These are phyloP conservation scores for Anguilla rostrata DNA, from an alignment of 2,113 vertebrate species.

Conservation along the genomic window DNA sequence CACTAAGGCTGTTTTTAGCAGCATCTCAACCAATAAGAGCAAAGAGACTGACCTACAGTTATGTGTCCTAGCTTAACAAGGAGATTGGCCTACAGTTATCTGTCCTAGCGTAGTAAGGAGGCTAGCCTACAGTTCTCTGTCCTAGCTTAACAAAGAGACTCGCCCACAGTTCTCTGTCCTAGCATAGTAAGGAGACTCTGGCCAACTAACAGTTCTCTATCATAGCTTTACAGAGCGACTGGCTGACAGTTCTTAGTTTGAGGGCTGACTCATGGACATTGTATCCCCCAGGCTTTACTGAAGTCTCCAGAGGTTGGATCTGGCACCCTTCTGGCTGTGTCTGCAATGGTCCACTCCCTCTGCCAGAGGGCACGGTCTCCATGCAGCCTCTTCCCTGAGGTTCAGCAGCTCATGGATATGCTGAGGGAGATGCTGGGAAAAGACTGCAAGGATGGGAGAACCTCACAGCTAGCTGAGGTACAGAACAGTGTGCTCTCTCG, in stretches of 20 bases:
- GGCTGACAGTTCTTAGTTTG: background rate
- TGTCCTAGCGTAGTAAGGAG: no score
- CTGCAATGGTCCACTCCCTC: conserved; percentile 73
- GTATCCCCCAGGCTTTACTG: conserved; percentile 69
- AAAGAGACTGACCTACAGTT: background rate
- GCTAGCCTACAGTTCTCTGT: background rate
- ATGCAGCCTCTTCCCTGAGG: conserved; percentile 66
- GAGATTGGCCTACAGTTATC: no score
- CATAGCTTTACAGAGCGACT: no score
- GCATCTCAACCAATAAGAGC: background rate
- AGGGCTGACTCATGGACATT: conserved; percentile 16
- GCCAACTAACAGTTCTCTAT: no score
- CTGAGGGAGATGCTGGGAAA: conserved; percentile 63
- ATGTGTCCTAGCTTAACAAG: no score
- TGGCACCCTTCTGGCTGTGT: conserved; percentile 70
- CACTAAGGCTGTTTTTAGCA: background rate
- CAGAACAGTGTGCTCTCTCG: background rate
- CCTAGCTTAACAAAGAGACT: no score
- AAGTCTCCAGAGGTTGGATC: conserved; percentile 55
- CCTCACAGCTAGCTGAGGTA: conserved; percentile 55
- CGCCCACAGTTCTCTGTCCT: no score
- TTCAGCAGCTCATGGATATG: conserved; percentile 63
- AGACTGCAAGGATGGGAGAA: conserved; percentile 55
- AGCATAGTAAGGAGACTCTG: no score
- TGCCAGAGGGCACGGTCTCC: conserved; percentile 59